Conservation (phyloP, 2,888 invertebrate species). For the Trichogramma evanescens region DNA sequence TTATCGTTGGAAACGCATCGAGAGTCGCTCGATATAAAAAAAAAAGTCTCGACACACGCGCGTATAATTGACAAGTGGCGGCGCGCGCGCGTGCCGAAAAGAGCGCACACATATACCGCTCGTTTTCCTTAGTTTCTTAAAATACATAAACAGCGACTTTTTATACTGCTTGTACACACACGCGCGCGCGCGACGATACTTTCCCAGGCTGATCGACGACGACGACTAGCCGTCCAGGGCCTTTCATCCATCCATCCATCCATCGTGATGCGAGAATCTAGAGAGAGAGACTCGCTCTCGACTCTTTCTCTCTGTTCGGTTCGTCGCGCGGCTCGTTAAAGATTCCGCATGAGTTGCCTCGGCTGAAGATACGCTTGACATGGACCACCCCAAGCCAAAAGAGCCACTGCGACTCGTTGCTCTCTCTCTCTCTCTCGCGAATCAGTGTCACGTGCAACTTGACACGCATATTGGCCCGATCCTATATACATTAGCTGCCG, state of each 20-base stretch:
- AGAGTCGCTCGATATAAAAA: no score
- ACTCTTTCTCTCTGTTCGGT: no score
- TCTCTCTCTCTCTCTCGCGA: neutral
- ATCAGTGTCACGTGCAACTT: neutral
- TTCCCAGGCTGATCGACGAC: slow-evolving; percentile 14
- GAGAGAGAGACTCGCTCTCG: no score
- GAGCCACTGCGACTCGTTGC: neutral
- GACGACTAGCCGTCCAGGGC: neutral
- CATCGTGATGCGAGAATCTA: slow-evolving; percentile 26
- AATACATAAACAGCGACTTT: no score
- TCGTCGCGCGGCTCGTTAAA: slow-evolving; percentile 26
- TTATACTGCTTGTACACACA: neutral
- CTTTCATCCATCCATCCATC: slow-evolving; percentile 36
- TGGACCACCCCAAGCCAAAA: no score
- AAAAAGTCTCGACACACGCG: neutral
- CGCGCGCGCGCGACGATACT: slow-evolving; percentile 6
- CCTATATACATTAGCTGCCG: no score
- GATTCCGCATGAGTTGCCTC: slow-evolving; percentile 17
- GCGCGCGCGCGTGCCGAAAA: neutral
- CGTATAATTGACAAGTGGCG: neutral
- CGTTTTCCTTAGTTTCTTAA: no score
- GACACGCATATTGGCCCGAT: no score
- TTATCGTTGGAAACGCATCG: no score
- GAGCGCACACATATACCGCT: neutral
- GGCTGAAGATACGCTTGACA: neutral